Base-by-base conservation (phyloP, 2,797 vertebrate genomes). In the Phrynocephalus guinanensis region DNA sequence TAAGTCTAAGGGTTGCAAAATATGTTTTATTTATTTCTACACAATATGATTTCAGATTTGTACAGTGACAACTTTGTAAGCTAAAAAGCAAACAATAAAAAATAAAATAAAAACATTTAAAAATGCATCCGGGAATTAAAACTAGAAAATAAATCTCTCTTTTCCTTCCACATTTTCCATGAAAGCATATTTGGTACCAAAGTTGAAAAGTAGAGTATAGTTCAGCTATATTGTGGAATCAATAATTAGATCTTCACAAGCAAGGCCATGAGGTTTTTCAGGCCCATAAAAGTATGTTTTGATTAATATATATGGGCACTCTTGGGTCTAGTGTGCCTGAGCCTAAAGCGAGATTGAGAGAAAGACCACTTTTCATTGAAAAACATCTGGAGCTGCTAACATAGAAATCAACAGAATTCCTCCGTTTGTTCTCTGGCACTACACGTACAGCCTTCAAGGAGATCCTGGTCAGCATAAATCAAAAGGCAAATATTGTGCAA, bases 351-450 rank as follows among this genome's bases (percentile, higher is more conserved):
- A 13, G 73, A 38, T 33, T 76, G 22, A 79, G 38, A 85, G 26
- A 88, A 91, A 94, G 92, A 93, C 52, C 81, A 86, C 48, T 85
- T 92, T 95, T 92, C 89, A 93, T 75, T 93, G 80, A 91, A 92
- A 92, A 96, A 94, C 91, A 96, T 87, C 94, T 93, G 89, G 67
- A 82, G 60, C 78, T 91, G 90, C 63, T 93, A 90, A 89, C 89
- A 86, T 90, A 85, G 71, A 84, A 82, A 94, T 66, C 68, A 91
- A 90, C 87, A 91, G 44, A 72, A 83, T 86, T 88, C 90, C 89
- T 93, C 81, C 87, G 88, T 86, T 66, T 66, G 6, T 86, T 91
- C 5, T 85, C 85, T 28, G 11, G 38, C 26, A 87, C 85, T 86
- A 84, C n/a, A n/a, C n/a, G n/a, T n/a, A n/a, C 1, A 3, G 38